Conservation (phyloP, 2,888 invertebrate genomes). For the Spisula subtruncata region DNA sequence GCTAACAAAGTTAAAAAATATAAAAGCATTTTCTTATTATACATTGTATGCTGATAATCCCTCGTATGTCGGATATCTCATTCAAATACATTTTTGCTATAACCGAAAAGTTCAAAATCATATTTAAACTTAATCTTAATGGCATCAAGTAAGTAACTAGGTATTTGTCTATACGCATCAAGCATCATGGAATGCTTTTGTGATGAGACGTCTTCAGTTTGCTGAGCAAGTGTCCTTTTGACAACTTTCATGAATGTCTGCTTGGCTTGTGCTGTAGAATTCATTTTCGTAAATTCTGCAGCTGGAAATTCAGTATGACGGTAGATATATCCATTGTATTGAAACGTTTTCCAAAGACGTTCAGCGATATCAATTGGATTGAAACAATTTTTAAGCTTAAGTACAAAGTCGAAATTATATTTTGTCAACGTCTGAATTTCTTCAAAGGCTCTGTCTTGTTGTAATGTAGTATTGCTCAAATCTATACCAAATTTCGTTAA, state of each 20-base stretch:
- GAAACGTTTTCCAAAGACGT: conserved; percentile 67
- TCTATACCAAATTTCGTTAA: conserved; percentile 55
- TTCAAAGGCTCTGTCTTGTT: conserved; percentile 13
- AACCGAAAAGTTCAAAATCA: conserved; percentile 72
- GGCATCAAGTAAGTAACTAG: conserved; percentile 29
- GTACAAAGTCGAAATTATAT: conserved; percentile 66
- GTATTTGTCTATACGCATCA: conserved; percentile 63
- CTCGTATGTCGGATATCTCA: too few species aligned
- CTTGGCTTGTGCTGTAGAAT: too few species aligned
- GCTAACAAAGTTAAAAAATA: too few species aligned
- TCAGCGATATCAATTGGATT: conserved; percentile 51
- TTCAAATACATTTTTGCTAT: conserved; percentile 33
- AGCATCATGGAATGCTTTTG: conserved; percentile 53
- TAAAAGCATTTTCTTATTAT: too few species aligned
- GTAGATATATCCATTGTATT: conserved; percentile 70
- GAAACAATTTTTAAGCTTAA: conserved; percentile 53
- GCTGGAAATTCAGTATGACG: conserved; percentile 27
- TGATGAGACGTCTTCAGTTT: conserved; percentile 26
- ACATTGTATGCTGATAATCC: too few species aligned
- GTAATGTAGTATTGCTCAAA: background rate
- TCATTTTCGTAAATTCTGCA: background rate
- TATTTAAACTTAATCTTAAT: conserved; percentile 57
- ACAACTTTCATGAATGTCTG: background rate
- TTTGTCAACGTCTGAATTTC: conserved; percentile 63
- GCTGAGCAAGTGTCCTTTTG: background rate